Evolutionary conservation across 2,797 vertebrate species (phyloP).

Genomic region (Phrynocephalus forsythii): DNA sequence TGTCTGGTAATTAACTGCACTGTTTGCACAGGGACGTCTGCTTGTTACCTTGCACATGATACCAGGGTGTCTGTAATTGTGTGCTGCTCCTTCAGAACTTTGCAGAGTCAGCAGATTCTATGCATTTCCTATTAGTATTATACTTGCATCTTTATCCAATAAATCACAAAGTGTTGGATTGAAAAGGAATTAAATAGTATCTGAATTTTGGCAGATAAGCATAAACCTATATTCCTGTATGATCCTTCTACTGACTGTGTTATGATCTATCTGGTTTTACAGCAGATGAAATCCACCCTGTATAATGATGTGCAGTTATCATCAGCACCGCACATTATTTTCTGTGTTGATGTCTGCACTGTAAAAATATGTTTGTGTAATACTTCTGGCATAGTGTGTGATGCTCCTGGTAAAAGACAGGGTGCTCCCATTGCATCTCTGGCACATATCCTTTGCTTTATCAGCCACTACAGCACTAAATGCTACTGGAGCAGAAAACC

Average conservation of each 20-base stretch:
- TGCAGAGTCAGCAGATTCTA: not conserved
- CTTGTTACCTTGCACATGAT: not conserved
- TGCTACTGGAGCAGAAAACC: not conserved
- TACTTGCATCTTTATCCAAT: not conserved
- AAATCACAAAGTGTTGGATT: not conserved
- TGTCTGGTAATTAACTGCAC: not conserved
- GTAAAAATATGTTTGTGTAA: not conserved
- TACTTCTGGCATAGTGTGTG: not conserved
- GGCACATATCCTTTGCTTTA: not conserved
- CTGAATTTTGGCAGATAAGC: not conserved
- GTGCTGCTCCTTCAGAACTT: not conserved
- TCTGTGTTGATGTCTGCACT: not conserved
- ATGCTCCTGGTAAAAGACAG: no score
- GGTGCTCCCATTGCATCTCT: not conserved
- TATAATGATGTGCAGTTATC: not conserved
- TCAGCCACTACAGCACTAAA: not conserved
- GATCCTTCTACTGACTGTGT: no score
- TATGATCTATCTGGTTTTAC: not conserved
- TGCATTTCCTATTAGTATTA: not conserved
- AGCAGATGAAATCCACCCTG: not conserved
- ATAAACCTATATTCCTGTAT: not conserved
- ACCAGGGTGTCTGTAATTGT: not conserved
- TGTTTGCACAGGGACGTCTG: not conserved
- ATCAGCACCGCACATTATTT: not conserved
- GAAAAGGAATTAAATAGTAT: not conserved